These are phyloP conservation scores for Haemorhous mexicanus DNA, from an alignment of 2,113 vertebrate species.

Conservation along the genomic window DNA sequence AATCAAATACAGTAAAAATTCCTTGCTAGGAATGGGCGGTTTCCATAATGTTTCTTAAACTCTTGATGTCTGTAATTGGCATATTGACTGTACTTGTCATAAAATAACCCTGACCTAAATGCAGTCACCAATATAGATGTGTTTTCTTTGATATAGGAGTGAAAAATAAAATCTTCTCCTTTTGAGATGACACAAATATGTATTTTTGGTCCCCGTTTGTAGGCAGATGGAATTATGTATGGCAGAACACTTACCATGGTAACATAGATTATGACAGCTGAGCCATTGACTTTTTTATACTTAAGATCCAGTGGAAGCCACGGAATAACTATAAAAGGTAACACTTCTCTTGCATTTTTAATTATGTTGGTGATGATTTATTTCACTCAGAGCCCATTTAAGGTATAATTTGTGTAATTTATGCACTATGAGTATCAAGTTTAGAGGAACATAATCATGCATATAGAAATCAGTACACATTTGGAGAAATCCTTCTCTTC, in stretches of 20 bases:
- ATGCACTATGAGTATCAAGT: neutral
- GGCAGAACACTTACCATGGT: constrained; percentile 1
- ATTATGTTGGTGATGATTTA: neutral
- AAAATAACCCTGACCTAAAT: neutral
- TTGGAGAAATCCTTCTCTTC: neutral
- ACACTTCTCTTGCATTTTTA: neutral
- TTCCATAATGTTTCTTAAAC: neutral
- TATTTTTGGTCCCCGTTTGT: constrained; percentile 23
- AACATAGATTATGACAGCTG: neutral
- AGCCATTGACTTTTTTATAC: neutral
- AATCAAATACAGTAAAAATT: neutral
- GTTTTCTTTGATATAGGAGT: neutral
- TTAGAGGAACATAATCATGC: neutral
- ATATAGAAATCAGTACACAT: neutral
- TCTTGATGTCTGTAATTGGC: neutral
- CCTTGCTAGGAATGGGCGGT: neutral
- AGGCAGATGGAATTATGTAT: constrained; percentile 6
- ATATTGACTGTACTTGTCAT: neutral
- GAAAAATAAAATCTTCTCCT: neutral
- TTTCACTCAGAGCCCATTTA: neutral
- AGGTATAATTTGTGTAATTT: neutral
- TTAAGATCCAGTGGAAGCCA: neutral
- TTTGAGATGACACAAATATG: neutral
- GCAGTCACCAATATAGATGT: neutral
- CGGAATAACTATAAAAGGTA: neutral